These are phyloP conservation scores for Homalodisca vitripennis DNA, from an alignment of 1,140 invertebrate genomes.

Conservation along the genomic window DNA sequence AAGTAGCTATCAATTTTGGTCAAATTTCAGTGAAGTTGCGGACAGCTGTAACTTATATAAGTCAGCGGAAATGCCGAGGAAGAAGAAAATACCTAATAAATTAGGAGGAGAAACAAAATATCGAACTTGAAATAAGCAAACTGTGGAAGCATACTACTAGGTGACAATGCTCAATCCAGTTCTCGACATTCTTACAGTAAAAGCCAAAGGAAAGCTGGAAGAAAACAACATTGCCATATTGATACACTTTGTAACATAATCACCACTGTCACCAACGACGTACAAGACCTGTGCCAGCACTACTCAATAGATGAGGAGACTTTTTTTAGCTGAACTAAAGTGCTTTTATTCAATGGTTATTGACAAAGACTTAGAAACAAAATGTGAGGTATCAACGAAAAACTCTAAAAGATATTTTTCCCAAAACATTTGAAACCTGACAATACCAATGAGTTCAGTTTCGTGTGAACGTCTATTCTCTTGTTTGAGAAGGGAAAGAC, in stretches of 20 bases:
- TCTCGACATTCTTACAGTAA: no score
- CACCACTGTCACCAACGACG: not conserved
- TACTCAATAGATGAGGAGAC: not conserved
- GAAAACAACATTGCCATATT: not conserved
- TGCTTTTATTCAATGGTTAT: not conserved
- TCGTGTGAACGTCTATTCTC: no score
- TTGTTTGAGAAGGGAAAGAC: not conserved
- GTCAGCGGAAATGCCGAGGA: not conserved
- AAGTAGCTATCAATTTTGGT: not conserved
- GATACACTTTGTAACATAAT: not conserved
- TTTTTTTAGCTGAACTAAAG: not conserved
- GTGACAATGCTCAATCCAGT: not conserved
- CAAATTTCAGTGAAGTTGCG: not conserved
- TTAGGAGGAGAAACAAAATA: not conserved
- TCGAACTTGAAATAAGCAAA: not conserved
- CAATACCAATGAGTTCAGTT: slow-evolving; percentile 15
- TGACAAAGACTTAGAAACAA: no score
- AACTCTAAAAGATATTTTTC: not conserved
- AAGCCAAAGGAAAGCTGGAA: no score
- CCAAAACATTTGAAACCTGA: not conserved
- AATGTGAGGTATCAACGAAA: not conserved
- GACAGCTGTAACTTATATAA: not conserved
- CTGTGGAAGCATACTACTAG: not conserved
- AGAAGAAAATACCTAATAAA: no score
- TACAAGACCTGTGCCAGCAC: not conserved